Conservation (phyloP, 2,888 invertebrate species). For the Melanostoma scalare region DNA sequence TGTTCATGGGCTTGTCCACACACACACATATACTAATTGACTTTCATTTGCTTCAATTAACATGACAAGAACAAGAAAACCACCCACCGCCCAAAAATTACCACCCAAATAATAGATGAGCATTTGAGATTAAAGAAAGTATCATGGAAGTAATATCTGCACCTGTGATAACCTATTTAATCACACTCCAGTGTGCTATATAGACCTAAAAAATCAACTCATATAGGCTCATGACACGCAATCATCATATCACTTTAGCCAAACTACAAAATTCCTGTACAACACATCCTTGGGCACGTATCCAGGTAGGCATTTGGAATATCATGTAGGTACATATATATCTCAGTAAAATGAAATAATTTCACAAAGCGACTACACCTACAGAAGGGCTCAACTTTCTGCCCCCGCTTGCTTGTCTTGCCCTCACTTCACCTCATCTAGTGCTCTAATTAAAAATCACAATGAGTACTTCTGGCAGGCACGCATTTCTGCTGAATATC, state of each 20-base stretch:
- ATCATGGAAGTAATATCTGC: slow-evolving; percentile 62
- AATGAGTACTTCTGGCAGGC: slow-evolving; percentile 70
- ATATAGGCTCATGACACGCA: slow-evolving; percentile 60
- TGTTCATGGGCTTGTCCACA: slow-evolving; percentile 37
- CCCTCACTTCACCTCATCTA: slow-evolving; percentile 25
- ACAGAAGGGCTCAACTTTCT: not conserved
- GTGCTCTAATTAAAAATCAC: slow-evolving; percentile 70
- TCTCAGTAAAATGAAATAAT: slow-evolving; percentile 57
- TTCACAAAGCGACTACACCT: slow-evolving; percentile 51
- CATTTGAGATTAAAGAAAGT: slow-evolving; percentile 61
- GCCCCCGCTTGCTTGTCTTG: not conserved
- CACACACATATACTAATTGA: slow-evolving; percentile 24
- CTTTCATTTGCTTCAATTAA: slow-evolving; percentile 33
- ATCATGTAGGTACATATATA: slow-evolving; percentile 42
- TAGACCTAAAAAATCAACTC: slow-evolving; percentile 39
- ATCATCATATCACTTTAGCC: slow-evolving; percentile 48
- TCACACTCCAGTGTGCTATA: slow-evolving; percentile 63
- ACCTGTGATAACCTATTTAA: slow-evolving; percentile 71
- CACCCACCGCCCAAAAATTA: not conserved
- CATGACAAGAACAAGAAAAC: slow-evolving; percentile 36
- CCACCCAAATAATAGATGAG: slow-evolving; percentile 37
- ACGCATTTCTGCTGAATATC: slow-evolving; percentile 59
- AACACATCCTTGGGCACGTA: slow-evolving; percentile 12
- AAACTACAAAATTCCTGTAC: slow-evolving; percentile 31
- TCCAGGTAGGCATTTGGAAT: slow-evolving; percentile 44